Conservation (phyloP, 2,113 vertebrate species). For the Maccullochella peelii region DNA sequence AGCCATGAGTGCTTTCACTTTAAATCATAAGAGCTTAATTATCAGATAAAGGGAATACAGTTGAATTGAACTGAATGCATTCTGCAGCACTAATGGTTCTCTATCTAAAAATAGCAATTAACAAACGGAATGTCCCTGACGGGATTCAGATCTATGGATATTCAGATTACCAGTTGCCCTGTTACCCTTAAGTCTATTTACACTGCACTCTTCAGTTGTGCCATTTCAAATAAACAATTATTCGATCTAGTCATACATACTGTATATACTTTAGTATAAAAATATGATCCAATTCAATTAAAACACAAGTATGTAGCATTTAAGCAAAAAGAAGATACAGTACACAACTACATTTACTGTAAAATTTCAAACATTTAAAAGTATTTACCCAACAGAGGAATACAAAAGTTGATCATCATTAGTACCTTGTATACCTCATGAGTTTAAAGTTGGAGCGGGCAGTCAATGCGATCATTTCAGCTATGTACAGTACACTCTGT, state of each 20-base stretch:
- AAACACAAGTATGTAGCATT: slow-evolving; percentile 64
- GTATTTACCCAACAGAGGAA: slow-evolving; percentile 57
- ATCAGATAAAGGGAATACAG: slow-evolving; percentile 16
- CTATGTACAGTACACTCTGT: slow-evolving; percentile 57
- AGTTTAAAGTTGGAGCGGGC: slow-evolving; percentile 44
- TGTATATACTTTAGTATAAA: slow-evolving; percentile 78
- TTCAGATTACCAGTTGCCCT: slow-evolving; percentile 52
- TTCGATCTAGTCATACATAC: slow-evolving; percentile 64
- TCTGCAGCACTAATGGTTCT: slow-evolving; percentile 27
- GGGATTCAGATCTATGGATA: slow-evolving; percentile 59
- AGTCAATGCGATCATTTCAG: slow-evolving; percentile 42
- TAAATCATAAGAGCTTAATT: slow-evolving; percentile 25
- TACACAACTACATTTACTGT: slow-evolving; percentile 60
- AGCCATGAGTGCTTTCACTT: slow-evolving; percentile 24
- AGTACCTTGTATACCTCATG: slow-evolving; percentile 58
- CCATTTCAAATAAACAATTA: slow-evolving; percentile 64
- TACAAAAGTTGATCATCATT: slow-evolving; percentile 69
- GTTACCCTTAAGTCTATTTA: slow-evolving; percentile 72
- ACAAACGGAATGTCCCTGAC: slow-evolving; percentile 70
- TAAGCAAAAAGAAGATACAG: slow-evolving; percentile 57
- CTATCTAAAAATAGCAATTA: slow-evolving; percentile 46
- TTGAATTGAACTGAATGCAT: slow-evolving; percentile 27
- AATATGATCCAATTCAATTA: slow-evolving; percentile 78
- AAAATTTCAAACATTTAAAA: slow-evolving; percentile 51
- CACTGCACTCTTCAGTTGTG: slow-evolving; percentile 59